Evolutionary conservation across 2,113 vertebrate genomes (phyloP).

Genomic region (Riparia riparia): DNA sequence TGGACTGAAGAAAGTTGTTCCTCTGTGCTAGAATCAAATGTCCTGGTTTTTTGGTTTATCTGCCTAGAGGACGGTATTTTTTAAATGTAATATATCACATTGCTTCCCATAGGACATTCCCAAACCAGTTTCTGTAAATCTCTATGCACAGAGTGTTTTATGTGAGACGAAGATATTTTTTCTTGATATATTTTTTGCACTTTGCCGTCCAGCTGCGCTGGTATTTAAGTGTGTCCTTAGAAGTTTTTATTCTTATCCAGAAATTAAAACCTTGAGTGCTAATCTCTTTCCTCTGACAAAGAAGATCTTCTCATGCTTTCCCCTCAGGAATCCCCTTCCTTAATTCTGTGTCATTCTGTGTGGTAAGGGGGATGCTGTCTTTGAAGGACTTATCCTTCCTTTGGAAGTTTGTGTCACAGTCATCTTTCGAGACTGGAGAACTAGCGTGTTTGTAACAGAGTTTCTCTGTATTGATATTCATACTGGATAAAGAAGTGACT

Average conservation of each 20-base stretch:
- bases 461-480: not conserved
- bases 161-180: conserved; percentile 8
- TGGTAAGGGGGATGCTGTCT: not conserved
- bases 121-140: not conserved
- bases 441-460: not conserved
- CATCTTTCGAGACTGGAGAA: not conserved
- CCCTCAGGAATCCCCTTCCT: not conserved
- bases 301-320: not conserved
- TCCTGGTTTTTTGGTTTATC: not conserved
- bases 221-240: conserved; percentile 13
- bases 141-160: not conserved
- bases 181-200: not conserved
- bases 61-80: not conserved
- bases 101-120: not conserved
- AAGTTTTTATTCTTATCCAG: not conserved
- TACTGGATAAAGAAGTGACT: not conserved
- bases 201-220: not conserved
- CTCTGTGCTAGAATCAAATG: not conserved
- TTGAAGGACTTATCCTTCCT: not conserved
- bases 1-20: not conserved
- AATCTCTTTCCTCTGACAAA: not conserved
- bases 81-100: not conserved
- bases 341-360: not conserved
- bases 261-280: not conserved
- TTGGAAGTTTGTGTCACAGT: not conserved